Percentiles rank a stretch among this genome's conserved stretches.
Conservation (phyloP, 2,888 invertebrate genomes). For the Orthosia gracilis region DNA sequence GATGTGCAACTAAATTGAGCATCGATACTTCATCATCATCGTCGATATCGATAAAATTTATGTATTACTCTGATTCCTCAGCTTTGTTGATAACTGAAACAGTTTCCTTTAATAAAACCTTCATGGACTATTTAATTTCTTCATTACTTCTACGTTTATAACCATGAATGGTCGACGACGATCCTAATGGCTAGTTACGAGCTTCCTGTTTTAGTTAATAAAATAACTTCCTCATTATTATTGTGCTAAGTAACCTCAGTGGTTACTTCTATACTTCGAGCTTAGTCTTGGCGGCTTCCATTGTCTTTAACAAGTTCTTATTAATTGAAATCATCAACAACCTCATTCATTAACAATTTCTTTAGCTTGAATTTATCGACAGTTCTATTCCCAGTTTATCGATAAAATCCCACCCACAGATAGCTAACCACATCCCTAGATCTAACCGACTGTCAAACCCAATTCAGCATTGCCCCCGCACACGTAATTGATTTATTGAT, state of each 20-base stretch:
- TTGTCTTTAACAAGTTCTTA: conserved; percentile 8
- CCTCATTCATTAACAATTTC: background rate
- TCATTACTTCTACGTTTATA: conserved; percentile 32
- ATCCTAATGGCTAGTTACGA: conserved; percentile 40
- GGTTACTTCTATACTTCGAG: conserved; percentile 22
- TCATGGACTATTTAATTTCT: conserved; percentile 23
- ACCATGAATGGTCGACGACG: conserved; percentile 48
- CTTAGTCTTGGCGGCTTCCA: conserved; percentile 35
- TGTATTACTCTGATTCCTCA: background rate
- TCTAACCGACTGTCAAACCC: conserved; percentile 89
- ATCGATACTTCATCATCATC: conserved; percentile 61
- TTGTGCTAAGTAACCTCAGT: conserved; percentile 42
- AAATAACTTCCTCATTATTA: conserved; percentile 53
- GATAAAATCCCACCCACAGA: conserved; percentile 67
- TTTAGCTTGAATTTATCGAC: background rate
- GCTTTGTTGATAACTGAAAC: background rate
- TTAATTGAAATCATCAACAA: background rate
- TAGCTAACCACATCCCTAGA: conserved; percentile 75
- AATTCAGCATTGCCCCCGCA: conserved; percentile 90
- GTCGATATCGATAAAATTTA: conserved; percentile 49
- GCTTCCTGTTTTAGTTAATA: conserved; percentile 52
- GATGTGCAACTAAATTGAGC: conserved; percentile 74
- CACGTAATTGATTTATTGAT: conserved; percentile 91
- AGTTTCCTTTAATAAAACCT: conserved; percentile 8
- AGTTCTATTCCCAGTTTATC: conserved; percentile 48